Conservation (phyloP, 2,113 vertebrate species). For the Polypterus bichir region DNA sequence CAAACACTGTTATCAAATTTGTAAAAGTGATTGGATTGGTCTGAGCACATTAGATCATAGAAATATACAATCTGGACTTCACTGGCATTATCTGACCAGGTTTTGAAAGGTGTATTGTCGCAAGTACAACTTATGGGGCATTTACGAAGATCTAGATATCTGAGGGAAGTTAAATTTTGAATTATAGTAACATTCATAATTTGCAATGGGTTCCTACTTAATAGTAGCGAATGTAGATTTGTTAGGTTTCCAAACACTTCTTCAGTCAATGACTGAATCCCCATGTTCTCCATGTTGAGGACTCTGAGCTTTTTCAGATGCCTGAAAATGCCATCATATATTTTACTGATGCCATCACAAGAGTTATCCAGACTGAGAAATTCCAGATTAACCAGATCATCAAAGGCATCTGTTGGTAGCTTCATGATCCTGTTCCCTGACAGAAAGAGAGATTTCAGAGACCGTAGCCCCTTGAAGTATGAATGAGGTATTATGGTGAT, state of each 20-base stretch:
- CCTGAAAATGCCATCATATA: slow-evolving; percentile 59
- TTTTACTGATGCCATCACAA: slow-evolving; percentile 35
- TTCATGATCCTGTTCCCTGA: slow-evolving; percentile 41
- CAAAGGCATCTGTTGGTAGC: slow-evolving; percentile 45
- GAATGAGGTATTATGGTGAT: slow-evolving; percentile 24
- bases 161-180: slow-evolving; percentile 39
- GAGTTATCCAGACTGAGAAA: slow-evolving; percentile 48
- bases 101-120: slow-evolving; percentile 34
- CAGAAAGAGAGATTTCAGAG: slow-evolving; percentile 39
- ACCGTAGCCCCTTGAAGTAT: slow-evolving; percentile 25
- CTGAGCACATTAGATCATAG: slow-evolving; percentile 33
- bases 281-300: slow-evolving; percentile 54
- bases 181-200: slow-evolving; percentile 36
- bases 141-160: slow-evolving; percentile 59
- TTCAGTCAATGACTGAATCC: slow-evolving; percentile 45
- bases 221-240: slow-evolving; percentile 28
- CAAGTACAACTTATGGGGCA: slow-evolving; percentile 61
- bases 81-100: slow-evolving; percentile 17
- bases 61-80: slow-evolving; percentile 57
- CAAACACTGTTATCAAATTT: slow-evolving; percentile 50
- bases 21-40: slow-evolving; percentile 22
- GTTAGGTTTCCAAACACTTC: slow-evolving; percentile 66
- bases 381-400: slow-evolving; percentile 48
- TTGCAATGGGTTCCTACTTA: slow-evolving; percentile 60
- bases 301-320: slow-evolving; percentile 45